phyloP scores from a whole-genome alignment of 2,797 vertebrate genomes.

The Moxostoma hubbsi region DNA sequence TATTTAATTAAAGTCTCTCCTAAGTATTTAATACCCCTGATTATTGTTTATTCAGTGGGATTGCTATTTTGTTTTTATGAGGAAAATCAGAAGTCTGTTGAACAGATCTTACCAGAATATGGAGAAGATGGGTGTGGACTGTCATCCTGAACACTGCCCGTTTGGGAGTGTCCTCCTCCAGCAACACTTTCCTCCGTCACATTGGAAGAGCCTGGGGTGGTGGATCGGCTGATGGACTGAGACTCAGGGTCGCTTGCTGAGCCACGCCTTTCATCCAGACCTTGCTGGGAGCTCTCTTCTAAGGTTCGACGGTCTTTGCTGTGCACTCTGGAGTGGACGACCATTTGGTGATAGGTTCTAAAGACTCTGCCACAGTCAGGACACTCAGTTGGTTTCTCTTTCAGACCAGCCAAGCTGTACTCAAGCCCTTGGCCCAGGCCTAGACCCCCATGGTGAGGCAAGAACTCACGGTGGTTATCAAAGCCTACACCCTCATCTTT shows the following conservation, averaged over 20 bases:
- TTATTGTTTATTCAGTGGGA: background rate
- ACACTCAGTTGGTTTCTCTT: slow-evolving; percentile 97
- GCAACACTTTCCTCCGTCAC: slow-evolving; percentile 95
- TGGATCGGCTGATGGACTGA: slow-evolving; percentile 98
- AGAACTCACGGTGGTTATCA: slow-evolving; percentile 90
- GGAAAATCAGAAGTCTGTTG: background rate
- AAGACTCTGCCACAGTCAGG: slow-evolving; percentile 96
- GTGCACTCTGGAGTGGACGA: slow-evolving; percentile 95
- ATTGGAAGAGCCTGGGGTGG: slow-evolving; percentile 96
- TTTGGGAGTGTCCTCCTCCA: slow-evolving; percentile 94
- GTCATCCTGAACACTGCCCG: slow-evolving; percentile 96
- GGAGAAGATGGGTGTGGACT: slow-evolving; percentile 97
- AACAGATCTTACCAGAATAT: slow-evolving; percentile 89
- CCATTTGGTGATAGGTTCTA: slow-evolving; percentile 98
- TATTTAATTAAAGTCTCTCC: too few relatives aligned
- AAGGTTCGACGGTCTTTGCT: slow-evolving; percentile 88
- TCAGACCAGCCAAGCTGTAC: slow-evolving; percentile 85
- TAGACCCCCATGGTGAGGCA: slow-evolving; percentile 80
- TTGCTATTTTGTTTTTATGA: background rate
- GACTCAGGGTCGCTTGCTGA: slow-evolving; percentile 98
- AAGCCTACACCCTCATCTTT: slow-evolving; percentile 88
- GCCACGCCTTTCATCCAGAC: slow-evolving; percentile 91
- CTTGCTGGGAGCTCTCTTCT: slow-evolving; percentile 85
- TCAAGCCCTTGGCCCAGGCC: slow-evolving; percentile 88
- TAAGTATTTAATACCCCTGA: too few relatives aligned